Evolutionary conservation across 1,140 invertebrate species (phyloP).

Genomic region (Cotesia chilonis): DNA sequence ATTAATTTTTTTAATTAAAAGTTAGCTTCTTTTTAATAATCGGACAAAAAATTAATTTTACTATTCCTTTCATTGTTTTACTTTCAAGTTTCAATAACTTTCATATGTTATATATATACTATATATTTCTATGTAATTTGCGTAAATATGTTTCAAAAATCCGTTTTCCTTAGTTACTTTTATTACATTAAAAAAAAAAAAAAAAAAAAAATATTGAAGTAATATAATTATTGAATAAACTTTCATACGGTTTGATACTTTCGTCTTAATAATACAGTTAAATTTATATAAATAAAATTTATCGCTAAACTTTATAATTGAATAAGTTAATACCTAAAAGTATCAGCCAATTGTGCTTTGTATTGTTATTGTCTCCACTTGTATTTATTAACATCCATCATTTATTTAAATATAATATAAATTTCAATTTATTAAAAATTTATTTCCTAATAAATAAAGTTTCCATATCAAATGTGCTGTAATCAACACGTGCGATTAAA

Average conservation of each 20-base stretch:
- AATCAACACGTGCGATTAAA: conserved; percentile 21
- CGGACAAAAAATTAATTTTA: background rate
- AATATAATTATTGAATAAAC: background rate
- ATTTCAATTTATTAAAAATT: conserved; percentile 19
- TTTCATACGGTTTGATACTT: conserved; percentile 3
- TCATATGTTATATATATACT: conserved; percentile 48
- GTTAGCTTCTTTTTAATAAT: no score
- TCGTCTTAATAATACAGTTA: background rate
- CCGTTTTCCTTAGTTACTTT: no score
- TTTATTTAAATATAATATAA: conserved; percentile 15
- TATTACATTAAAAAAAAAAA: no score
- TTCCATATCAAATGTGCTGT: conserved; percentile 26
- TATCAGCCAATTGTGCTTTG: conserved; percentile 52
- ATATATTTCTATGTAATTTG: conserved; percentile 32
- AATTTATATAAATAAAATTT: background rate
- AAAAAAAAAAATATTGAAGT: background rate
- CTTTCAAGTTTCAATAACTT: conserved; percentile 58
- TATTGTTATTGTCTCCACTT: background rate
- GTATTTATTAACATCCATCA: conserved; percentile 13
- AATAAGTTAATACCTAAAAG: conserved; percentile 55
- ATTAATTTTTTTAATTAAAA: background rate
- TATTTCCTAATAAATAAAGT: conserved; percentile 20
- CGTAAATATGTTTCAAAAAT: no score
- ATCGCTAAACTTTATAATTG: conserved; percentile 7
- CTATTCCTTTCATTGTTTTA: conserved; percentile 47